Conservation (phyloP, 2,797 vertebrate genomes). For the Neosilurus mollespiculum region DNA sequence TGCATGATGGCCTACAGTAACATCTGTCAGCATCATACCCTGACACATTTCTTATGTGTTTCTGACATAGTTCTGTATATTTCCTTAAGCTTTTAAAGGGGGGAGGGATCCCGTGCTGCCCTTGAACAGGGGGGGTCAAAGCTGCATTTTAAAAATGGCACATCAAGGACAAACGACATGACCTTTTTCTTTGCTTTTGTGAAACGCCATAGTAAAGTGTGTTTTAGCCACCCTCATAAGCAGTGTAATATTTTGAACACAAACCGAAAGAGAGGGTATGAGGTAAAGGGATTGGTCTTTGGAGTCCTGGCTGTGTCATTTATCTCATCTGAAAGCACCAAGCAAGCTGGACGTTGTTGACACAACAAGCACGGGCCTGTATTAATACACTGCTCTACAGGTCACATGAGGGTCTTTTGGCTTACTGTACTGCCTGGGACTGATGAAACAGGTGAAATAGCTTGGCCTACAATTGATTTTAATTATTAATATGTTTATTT, state of each 20-base stretch:
- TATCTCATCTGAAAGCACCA: constrained; percentile 59
- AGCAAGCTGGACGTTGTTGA: constrained; percentile 60
- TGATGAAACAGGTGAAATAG: not conserved
- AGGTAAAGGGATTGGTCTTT: constrained; percentile 49
- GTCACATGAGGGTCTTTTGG: constrained; percentile 29
- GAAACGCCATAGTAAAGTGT: constrained; percentile 37
- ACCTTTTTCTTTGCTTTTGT: constrained; percentile 31
- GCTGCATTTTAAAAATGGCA: constrained; percentile 25
- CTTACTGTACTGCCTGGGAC: constrained; percentile 21
- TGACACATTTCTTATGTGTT: not conserved
- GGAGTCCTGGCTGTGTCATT: constrained; percentile 52
- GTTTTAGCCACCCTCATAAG: constrained; percentile 41
- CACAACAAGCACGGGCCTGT: constrained; percentile 62
- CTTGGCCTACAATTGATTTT: not conserved
- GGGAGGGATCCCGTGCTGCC: not conserved
- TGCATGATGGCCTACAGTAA: not conserved
- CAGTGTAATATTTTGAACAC: constrained; percentile 58
- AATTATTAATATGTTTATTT: not conserved
- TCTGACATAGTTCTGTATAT: not conserved
- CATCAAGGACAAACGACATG: constrained; percentile 41
- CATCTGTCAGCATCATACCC: not conserved
- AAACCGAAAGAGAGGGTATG: constrained; percentile 48
- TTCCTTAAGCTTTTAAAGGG: not conserved
- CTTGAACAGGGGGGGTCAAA: constrained; percentile 22
- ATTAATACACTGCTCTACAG: constrained; percentile 46